Percentiles rank a stretch among this genome's conserved stretches.
Conservation (phyloP, 2,888 invertebrate genomes). For the Carcina quercana region DNA sequence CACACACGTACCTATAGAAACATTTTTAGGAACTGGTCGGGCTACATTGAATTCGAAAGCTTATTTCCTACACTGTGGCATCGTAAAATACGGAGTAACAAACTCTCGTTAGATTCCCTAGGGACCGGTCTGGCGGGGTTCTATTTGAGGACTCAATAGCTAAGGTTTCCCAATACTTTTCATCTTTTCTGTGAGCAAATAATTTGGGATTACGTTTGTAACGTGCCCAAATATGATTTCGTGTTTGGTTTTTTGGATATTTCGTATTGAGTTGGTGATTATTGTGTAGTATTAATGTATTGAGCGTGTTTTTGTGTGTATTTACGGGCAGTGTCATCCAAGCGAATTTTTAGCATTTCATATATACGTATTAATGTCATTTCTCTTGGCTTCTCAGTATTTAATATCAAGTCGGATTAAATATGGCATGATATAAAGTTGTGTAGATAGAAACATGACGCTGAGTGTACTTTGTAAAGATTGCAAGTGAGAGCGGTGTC, state of each 20-base stretch:
- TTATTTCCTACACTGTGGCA: constrained; percentile 20
- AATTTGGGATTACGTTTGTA: constrained; percentile 32
- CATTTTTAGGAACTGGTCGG: neutral
- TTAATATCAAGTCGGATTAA: too few species aligned
- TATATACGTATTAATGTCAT: too few species aligned
- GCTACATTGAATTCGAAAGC: neutral
- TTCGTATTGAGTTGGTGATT: neutral
- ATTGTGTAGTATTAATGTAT: neutral
- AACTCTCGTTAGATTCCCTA: constrained; percentile 24
- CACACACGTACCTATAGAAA: neutral
- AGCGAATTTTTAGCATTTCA: too few species aligned
- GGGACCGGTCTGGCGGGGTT: constrained; percentile 38
- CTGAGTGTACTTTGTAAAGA: too few species aligned
- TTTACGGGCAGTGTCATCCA: too few species aligned
- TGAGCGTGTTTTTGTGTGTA: too few species aligned
- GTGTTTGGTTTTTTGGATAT: neutral
- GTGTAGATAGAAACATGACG: too few species aligned
- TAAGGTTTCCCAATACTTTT: constrained; percentile 41
- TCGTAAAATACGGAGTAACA: constrained; percentile 12
- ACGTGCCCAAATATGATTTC: constrained; percentile 3
- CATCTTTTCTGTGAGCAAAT: constrained; percentile 30
- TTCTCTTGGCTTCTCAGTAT: too few species aligned
- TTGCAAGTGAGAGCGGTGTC: too few species aligned
- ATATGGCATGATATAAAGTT: too few species aligned
- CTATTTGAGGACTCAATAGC: constrained; percentile 44